Base-by-base conservation (phyloP, 1,140 invertebrate species). In the Euwallacea similis region DNA sequence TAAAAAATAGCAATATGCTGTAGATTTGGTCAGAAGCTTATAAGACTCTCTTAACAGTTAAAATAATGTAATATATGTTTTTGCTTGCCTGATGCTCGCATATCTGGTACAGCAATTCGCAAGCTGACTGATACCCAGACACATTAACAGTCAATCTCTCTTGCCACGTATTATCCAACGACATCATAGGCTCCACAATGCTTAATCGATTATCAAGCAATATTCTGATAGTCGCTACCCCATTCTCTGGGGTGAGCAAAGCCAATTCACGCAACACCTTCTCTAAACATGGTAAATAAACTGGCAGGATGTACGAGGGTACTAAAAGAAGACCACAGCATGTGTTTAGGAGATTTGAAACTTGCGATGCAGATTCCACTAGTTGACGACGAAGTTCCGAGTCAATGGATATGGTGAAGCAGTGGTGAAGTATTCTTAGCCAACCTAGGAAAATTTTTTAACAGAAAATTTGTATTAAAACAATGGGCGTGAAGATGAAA, bases 41-140 rank as follows among this genome's bases (percentile, higher is more conserved):
- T 33, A 33, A 33, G 21, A 33, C 4, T 33, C 21, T 33, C 21
- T 33, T 33, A 33, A 33, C 1, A 2, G 4, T 33, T 33, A 33
- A 33, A 33, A 33, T 4, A 33, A 33, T 33, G 21, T 33, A 63
- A 33, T 3, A 58, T 21, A 3, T 21, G 11, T 15, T 21, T 62
- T 43, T 53, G 9, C 66, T 73, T 73, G 79, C 78, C 74, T 80
- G 80, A 75, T 81, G 74, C 64, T 77, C 76, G 73, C 93, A 94
- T 16, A 95, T 82, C 78, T 92, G 88, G 75, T 90, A 91, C 15
- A 94, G 82, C 54, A 95, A 83, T 82, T 93, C 92, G 73, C 93
- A 91, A 13, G 93, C 90, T 42, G 91, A 89, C 77, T 93, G 90
- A 62, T 76, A 77, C 43, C 77, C 76, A n/a, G 76, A 77, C 9